A percentile compares a stretch with the other conserved stretches of the same genome.
phyloP scores from a whole-genome alignment of 2,113 vertebrate genomes.

The Neodon shergylaensis region DNA sequence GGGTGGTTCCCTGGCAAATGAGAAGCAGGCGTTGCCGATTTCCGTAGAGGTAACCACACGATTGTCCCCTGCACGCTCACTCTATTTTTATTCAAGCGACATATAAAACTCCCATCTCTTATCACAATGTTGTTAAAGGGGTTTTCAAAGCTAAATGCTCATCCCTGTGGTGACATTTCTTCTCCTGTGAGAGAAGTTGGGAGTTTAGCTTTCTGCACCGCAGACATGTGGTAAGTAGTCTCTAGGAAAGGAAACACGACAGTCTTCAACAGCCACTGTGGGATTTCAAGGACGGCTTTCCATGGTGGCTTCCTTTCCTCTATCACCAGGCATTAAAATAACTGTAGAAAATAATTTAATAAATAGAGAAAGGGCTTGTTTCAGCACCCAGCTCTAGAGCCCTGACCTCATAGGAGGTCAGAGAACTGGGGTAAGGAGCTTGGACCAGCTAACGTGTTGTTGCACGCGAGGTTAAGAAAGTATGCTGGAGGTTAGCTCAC shows the following conservation, averaged over 20 bases:
- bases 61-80: neutral
- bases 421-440: neutral
- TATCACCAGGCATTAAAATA: neutral
- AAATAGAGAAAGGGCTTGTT: neutral
- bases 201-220: neutral
- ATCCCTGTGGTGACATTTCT: neutral
- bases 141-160: neutral
- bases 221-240: no score
- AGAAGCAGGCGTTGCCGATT: neutral
- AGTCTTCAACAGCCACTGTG: neutral
- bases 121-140: neutral
- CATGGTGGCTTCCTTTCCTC: neutral
- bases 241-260: neutral
- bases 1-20: neutral
- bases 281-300: neutral
- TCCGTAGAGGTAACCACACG: neutral
- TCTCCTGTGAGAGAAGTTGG: neutral
- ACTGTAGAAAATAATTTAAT: neutral
- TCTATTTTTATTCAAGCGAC: neutral
- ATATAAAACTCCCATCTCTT: constrained; percentile 8
- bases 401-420: neutral
- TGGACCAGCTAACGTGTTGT: neutral
- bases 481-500: rapidly evolving
- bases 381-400: neutral
- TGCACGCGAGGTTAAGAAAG: no score